phyloP scores from a whole-genome alignment of 2,797 vertebrate species.

The Ciconia nigra region DNA sequence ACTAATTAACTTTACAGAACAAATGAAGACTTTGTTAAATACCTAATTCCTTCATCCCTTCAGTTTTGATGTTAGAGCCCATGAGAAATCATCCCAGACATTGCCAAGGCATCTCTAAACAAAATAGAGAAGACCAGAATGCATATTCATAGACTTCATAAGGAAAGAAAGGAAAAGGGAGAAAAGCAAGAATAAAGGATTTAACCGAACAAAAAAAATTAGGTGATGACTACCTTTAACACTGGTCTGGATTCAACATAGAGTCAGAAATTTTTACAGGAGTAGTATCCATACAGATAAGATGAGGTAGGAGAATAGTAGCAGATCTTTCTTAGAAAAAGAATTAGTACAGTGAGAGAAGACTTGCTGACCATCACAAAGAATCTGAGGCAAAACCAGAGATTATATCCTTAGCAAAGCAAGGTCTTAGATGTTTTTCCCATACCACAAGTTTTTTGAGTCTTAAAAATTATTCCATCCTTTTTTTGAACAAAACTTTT shows the following conservation, averaged over 20 bases:
- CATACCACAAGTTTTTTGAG: neutral
- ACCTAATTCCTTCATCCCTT: conserved; percentile 28
- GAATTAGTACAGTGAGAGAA: neutral
- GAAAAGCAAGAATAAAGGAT: neutral
- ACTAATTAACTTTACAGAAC: conserved; percentile 52
- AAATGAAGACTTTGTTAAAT: conserved; percentile 56
- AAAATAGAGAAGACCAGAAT: neutral
- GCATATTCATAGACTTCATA: neutral
- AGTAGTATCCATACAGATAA: neutral
- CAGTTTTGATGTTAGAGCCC: conserved; percentile 8
- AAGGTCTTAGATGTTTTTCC: neutral
- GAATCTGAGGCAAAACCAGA: neutral
- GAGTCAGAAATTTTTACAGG: neutral
- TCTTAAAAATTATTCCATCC: neutral
- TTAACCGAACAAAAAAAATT: neutral
- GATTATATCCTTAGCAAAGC: neutral
- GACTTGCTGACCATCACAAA: neutral
- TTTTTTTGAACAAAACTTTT: neutral
- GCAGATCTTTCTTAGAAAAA: neutral
- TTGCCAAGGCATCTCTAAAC: conserved; percentile 21
- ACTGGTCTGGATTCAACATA: neutral
- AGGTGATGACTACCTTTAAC: neutral
- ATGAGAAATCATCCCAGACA: conserved; percentile 31
- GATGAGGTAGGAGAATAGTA: neutral
- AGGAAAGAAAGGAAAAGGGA: neutral